A percentile compares a stretch with the other conserved stretches of the same genome.
These are phyloP conservation scores for Drosophila sturtevanti DNA, from an alignment of 1,140 invertebrate species.

Conservation along the genomic window DNA sequence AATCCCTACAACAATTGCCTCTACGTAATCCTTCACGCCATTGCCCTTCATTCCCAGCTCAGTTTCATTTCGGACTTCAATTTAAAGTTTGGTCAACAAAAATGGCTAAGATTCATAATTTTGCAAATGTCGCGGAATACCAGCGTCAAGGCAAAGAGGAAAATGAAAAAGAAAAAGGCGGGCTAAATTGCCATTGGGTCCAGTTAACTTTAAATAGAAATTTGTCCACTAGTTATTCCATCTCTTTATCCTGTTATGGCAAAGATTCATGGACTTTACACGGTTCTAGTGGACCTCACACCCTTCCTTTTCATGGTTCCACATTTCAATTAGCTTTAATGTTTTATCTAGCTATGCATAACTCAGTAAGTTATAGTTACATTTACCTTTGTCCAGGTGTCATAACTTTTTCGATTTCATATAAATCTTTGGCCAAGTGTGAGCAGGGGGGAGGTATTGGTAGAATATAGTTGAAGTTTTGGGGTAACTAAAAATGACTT, in stretches of 20 bases:
- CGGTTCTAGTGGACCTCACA: too few species aligned
- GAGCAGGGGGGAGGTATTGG: too few species aligned
- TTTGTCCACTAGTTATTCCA: too few species aligned
- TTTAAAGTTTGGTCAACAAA: not conserved
- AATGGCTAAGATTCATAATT: not conserved
- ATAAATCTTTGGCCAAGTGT: constrained; percentile 47
- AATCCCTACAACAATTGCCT: too few species aligned
- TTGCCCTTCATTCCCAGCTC: too few species aligned
- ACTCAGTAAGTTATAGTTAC: constrained; percentile 9
- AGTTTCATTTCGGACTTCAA: too few species aligned
- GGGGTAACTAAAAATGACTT: constrained; percentile 48
- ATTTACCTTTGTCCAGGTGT: constrained; percentile 37
- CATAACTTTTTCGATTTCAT: constrained; percentile 57
- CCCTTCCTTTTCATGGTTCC: not conserved
- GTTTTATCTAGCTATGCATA: constrained; percentile 17
- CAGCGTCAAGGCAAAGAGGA: not conserved
- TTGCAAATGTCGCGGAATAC: not conserved
- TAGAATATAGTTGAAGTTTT: constrained; percentile 14
- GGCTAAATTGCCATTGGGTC: too few species aligned
- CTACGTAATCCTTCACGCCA: too few species aligned
- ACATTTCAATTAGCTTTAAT: constrained; percentile 39
- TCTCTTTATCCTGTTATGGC: too few species aligned
- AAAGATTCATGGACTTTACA: too few species aligned
- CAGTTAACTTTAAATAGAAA: too few species aligned
- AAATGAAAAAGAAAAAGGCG: too few species aligned